Conservation (phyloP, 2,797 vertebrate species). For the Muscicapa striata region DNA sequence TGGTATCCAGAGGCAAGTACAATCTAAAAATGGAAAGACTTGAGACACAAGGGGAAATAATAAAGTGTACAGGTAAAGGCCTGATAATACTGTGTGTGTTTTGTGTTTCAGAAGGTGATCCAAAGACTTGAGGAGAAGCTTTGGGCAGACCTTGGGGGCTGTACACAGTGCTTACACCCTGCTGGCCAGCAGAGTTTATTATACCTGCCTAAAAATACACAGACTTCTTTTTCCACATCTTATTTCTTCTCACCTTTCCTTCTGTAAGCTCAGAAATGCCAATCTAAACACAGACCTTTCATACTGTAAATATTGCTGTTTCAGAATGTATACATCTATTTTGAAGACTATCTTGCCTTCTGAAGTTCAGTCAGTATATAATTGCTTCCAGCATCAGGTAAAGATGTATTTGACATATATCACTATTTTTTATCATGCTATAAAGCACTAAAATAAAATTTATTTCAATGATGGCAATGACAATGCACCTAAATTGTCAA, state of each 20-base stretch:
- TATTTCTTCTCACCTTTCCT: not conserved
- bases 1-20: not conserved
- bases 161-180: not conserved
- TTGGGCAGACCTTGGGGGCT: accelerated
- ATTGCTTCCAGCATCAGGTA: not conserved
- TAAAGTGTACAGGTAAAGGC: not conserved
- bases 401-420: not conserved
- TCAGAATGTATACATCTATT: not conserved
- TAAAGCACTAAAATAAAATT: not conserved
- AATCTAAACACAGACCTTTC: not conserved
- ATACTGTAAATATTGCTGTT: not conserved
- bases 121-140: not conserved
- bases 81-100: accelerated
- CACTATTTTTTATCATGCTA: not conserved
- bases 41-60: not conserved
- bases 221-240: not conserved
- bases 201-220: not conserved
- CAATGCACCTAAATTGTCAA: not conserved
- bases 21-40: not conserved
- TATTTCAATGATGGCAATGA: not conserved
- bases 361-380: not conserved
- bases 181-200: not conserved
- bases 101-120: not conserved
- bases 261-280: not conserved
- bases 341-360: not conserved